Evolutionary conservation across 2,797 vertebrate genomes (phyloP).

Genomic region (Benthosema pterotum): DNA sequence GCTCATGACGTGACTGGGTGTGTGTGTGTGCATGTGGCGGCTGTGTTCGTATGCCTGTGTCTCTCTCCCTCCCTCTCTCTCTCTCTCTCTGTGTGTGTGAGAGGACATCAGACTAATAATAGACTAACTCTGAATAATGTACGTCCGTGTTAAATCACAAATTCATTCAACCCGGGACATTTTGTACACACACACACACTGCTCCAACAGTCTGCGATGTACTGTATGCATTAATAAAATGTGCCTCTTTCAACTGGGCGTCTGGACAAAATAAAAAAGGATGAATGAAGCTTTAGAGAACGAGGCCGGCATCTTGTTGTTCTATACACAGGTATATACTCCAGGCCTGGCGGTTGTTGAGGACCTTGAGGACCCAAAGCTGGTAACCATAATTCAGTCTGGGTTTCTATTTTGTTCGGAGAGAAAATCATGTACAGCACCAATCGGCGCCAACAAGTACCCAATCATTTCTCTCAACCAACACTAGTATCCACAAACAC

Average conservation of each 20-base stretch:
- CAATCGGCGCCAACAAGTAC: too few relatives aligned
- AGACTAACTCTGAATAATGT: not conserved
- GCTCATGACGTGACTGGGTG: not conserved
- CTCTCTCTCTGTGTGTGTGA: not conserved
- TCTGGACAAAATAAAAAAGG: not conserved
- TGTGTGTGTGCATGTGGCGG: not conserved
- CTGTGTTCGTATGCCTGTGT: constrained; percentile 5
- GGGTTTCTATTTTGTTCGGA: not conserved
- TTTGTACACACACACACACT: not conserved
- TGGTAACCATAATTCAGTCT: too few relatives aligned
- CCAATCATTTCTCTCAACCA: too few relatives aligned
- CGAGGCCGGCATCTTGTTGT: not conserved
- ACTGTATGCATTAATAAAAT: not conserved
- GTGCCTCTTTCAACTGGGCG: not conserved
- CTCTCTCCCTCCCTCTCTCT: not conserved
- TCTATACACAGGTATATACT: too few relatives aligned
- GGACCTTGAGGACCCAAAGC: too few relatives aligned
- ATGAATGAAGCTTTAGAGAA: not conserved
- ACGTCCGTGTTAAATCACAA: not conserved
- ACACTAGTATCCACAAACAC: too few relatives aligned
- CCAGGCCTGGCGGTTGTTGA: too few relatives aligned
- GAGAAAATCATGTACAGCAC: too few relatives aligned
- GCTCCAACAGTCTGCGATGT: not conserved
- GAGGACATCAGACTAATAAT: not conserved
- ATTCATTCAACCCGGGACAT: not conserved